Conservation (phyloP, 2,113 vertebrate species). For the Actinemys pallida region DNA sequence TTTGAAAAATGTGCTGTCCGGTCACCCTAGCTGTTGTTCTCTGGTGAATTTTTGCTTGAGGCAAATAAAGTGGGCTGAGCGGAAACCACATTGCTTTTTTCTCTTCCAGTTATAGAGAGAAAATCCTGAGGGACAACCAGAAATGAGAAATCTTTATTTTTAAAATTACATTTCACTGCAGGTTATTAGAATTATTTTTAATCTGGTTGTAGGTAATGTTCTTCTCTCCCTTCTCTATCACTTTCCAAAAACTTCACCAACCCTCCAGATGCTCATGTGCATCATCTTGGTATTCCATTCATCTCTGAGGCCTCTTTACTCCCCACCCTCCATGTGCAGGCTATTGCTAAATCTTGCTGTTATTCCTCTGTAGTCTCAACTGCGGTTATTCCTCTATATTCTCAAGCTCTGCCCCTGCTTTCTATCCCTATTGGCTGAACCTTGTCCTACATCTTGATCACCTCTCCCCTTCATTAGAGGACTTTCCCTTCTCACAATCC, state of each 20-base stretch:
- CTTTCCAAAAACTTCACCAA: background rate
- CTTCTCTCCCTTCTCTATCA: background rate
- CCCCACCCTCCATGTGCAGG: background rate
- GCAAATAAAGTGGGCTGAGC: background rate
- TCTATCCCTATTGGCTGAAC: background rate
- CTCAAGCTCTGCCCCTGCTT: background rate
- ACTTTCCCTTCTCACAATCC: too few relatives aligned
- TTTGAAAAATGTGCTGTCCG: too few relatives aligned
- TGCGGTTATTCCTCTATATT: background rate
- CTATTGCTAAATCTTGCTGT: background rate
- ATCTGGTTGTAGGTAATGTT: background rate
- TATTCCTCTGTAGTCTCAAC: background rate
- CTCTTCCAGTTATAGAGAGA: background rate
- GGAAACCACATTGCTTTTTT: background rate
- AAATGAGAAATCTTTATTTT: background rate
- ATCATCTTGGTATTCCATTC: background rate
- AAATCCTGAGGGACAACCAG: background rate
- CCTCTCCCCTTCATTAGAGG: background rate
- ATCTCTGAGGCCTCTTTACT: background rate
- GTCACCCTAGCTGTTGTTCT: background rate
- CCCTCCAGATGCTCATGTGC: too few relatives aligned
- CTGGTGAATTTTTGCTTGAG: background rate
- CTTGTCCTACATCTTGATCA: background rate
- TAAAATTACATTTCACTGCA: background rate
- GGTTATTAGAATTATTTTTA: background rate